Evolutionary conservation across 35 echinoderm and acorn worm genomes (phyloP), one percentile per base, ranked within the genome.

Genomic region (Lytechinus variegatus): DNA sequence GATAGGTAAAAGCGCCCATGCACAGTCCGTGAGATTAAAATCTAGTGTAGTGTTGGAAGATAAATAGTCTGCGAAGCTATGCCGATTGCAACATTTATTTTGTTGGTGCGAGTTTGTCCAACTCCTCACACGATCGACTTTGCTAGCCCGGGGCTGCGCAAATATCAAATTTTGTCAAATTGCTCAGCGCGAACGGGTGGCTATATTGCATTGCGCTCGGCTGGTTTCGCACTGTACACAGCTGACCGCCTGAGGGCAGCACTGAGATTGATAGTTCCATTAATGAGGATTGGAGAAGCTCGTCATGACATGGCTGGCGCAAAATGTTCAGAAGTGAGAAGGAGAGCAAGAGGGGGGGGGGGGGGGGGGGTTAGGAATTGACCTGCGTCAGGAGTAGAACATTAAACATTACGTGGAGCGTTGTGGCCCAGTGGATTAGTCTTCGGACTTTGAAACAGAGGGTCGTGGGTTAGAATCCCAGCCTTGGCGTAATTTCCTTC

Each of bases 241-340:
- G 92, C 92, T 93, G 92, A 55, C 54, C 92, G 92, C 92, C 55
- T n/a, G 92, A 16, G 92, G 92, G 92, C 92, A 54, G 28, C 52
- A 52, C 52, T 54, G 52, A 44, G 29, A 90, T 52, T 90, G 88
- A 90, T 90, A 90, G 88, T 90, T 90, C 52, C 88, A 90, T 90
- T 90, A 90, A 54, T 52, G 27, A 90, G 55, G 94, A 60, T 72
- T 94, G 29, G 14, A 27, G 94, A 72, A 61, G 91, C 28, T 92
- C 55, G 21, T 54, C 21, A 56, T 92, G 91, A 92, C 91, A 56
- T 53, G 27, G 91, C 52, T 7, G 13, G 55, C 91, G 28, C 91
- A 92, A 19, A 54, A 53, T 92, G 91, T 56, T 28, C 91, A 92
- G 55, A 27, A 54, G 21, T 9, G 44, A 52, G 27, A 52, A 11